These are phyloP conservation scores for Podarcis muralis DNA, from an alignment of 2,113 vertebrate genomes.

Conservation along the genomic window DNA sequence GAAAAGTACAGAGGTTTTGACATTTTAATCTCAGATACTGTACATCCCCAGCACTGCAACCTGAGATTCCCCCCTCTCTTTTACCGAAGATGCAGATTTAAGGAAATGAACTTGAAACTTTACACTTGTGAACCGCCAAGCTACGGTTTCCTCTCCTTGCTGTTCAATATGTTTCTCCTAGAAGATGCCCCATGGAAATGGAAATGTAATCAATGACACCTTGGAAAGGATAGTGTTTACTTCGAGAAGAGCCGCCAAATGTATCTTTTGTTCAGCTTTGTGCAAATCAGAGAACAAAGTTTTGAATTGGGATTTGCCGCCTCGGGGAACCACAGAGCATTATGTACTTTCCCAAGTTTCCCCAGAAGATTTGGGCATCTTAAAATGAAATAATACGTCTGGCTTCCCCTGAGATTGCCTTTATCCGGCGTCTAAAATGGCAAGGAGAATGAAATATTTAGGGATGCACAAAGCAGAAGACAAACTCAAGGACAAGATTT, in stretches of 20 bases:
- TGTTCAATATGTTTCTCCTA: neutral
- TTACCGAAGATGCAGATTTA: neutral
- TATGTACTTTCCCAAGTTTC: constrained; percentile 34
- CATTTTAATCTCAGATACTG: too few species aligned
- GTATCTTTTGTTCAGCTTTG: constrained; percentile 1
- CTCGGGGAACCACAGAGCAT: neutral
- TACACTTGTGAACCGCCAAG: neutral
- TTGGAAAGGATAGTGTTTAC: constrained; percentile 6
- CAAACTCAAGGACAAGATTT: constrained; percentile 26
- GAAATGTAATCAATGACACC: neutral
- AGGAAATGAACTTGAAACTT: neutral
- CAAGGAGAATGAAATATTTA: constrained; percentile 55
- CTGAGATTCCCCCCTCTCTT: neutral
- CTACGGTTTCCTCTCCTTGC: neutral
- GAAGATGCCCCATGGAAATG: neutral
- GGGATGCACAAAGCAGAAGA: constrained; percentile 36
- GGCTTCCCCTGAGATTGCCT: constrained; percentile 46
- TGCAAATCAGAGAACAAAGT: constrained; percentile 7
- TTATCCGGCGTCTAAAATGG: constrained; percentile 37
- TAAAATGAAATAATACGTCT: constrained; percentile 50
- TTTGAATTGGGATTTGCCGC: constrained; percentile 3
- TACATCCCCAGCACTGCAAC: too few species aligned
- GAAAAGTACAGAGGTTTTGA: too few species aligned
- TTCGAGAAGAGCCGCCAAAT: constrained; percentile 18
- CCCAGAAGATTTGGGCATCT: constrained; percentile 43